A percentile compares a stretch with the other conserved stretches of the same genome.
phyloP scores from a whole-genome alignment of 2,113 vertebrate genomes.

The human region DNA sequence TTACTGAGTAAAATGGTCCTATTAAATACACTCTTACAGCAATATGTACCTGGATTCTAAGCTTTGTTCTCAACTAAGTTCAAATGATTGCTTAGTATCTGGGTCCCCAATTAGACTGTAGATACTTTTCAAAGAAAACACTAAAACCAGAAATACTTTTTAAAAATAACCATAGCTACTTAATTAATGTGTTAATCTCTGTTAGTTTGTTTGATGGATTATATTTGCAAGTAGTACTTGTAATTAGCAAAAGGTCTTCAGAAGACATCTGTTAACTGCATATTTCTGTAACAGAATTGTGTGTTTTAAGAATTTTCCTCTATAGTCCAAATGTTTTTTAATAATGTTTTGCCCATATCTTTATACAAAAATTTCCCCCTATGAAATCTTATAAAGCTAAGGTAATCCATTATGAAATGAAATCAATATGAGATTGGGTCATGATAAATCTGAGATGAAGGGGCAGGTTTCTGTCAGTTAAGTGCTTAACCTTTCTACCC shows the following conservation, averaged over 20 bases:
- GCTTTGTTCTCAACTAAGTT: neutral
- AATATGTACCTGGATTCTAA: neutral
- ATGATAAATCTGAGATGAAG: neutral
- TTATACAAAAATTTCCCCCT: neutral
- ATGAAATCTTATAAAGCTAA: conserved; percentile 17
- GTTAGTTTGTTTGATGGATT: neutral
- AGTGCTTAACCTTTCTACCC: neutral
- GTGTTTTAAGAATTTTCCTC: conserved; percentile 1
- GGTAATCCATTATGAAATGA: conserved; percentile 46
- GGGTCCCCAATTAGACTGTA: neutral
- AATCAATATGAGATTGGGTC: conserved; percentile 41
- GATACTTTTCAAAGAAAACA: neutral
- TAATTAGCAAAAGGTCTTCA: neutral
- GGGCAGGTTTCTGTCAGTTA: conserved; percentile 4
- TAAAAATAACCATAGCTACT: neutral
- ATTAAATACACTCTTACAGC: neutral
- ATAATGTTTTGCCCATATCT: conserved; percentile 3
- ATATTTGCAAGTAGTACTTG: neutral
- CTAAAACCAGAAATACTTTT: neutral
- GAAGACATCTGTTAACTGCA: neutral
- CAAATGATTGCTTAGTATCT: neutral
- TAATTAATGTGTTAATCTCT: neutral
- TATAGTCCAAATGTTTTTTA: neutral
- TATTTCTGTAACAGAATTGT: neutral
- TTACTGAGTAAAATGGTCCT: neutral